Evolutionary conservation across 2,113 vertebrate genomes (phyloP), one percentile per base, ranked within the genome.

Genomic region (Pao palembangensis): DNA sequence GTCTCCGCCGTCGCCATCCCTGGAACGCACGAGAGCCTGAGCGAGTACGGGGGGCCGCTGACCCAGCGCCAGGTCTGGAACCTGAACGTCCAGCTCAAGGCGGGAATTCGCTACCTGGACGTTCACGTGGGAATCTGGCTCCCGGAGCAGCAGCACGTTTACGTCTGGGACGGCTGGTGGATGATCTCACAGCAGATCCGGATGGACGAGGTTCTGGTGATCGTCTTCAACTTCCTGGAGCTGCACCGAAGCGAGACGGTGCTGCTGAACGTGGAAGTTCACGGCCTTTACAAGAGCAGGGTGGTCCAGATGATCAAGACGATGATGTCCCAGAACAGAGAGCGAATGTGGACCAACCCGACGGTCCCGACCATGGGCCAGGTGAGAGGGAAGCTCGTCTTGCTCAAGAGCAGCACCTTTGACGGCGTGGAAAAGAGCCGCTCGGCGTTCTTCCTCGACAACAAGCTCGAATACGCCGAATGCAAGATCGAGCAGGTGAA

Each of bases 61-160:
- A 10, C 0, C 7, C 13, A 1, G 4, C 58, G 67, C 75, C 87
- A 89, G 51, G 73, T 72, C 17, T 90, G 85, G 87, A 68, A 59
- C 6, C 43, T 90, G 44, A 51, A 62, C 3, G 11, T 70, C n/a
- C 89, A 90, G 43, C 81, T 90, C 14, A 59, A 69, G 4, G 78
- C 69, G 11, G 89, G 89, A 19, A 3, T 90, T 5, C 68, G 88
- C 7, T 90, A 77, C 60, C 82, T 90, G 46, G 83, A 88, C 44
- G 0, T 90, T 0, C 73, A 79, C 3, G 63, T 48, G 34, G 60
- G 67, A 1, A 61, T 55, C 6, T 57, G 51, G 58, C 3, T 58
- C 0, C 8, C n/a, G 0, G 6, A 0, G 2, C 16, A 68, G 19
- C 13, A 67, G 0, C 1, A 51, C 0, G 3, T 81, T 8, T 34